phyloP scores from a whole-genome alignment of 2,797 vertebrate genomes.

The Sebastes taczanowskii region DNA sequence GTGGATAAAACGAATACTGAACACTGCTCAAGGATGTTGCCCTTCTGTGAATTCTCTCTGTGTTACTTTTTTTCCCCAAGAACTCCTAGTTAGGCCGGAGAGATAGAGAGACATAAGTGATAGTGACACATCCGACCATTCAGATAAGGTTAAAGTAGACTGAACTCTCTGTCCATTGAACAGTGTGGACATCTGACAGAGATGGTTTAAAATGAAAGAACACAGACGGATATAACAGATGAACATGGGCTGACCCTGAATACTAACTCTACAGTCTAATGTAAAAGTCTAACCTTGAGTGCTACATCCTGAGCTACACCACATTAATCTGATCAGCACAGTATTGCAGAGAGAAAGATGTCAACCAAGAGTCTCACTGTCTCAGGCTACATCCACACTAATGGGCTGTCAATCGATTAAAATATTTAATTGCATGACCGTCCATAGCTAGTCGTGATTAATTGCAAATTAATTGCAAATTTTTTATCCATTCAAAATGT shows the following conservation, averaged over 20 bases:
- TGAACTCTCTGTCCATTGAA: not conserved
- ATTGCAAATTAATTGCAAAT: too few relatives aligned
- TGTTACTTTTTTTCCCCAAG: not conserved
- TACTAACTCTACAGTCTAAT: not conserved
- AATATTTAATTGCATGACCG: too few relatives aligned
- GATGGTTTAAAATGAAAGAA: not conserved
- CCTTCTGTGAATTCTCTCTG: not conserved
- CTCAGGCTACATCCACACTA: not conserved
- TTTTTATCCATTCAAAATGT: too few relatives aligned
- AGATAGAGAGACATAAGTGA: conserved; percentile 6
- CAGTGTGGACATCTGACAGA: conserved; percentile 18
- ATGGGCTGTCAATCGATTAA: too few relatives aligned
- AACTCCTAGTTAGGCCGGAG: not conserved
- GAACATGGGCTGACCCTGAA: not conserved
- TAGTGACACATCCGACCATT: conserved; percentile 5
- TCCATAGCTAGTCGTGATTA: too few relatives aligned
- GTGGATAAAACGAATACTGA: not conserved
- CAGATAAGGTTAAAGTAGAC: conserved; percentile 12
- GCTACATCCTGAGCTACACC: not conserved
- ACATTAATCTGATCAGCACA: not conserved
- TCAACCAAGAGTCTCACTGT: not conserved
- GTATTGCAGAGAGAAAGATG: not conserved
- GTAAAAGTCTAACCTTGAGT: not conserved
- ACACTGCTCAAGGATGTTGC: not conserved
- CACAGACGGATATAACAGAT: not conserved